phyloP scores from a whole-genome alignment of 64 coral and sea anemone species.

The Montipora sp. region DNA sequence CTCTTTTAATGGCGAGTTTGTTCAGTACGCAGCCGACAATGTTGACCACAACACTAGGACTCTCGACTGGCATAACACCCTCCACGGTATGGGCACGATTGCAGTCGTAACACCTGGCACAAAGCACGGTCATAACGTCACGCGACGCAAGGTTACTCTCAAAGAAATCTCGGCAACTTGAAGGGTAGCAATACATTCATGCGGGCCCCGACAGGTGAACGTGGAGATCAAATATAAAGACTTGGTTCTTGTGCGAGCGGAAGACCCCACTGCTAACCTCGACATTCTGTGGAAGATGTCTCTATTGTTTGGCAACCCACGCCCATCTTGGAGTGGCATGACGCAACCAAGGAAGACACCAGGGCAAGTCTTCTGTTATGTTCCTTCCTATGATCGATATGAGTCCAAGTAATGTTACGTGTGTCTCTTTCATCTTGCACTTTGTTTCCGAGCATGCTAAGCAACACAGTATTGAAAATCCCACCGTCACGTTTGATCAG shows the following conservation, averaged over 20 bases:
- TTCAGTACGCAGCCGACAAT: conserved; percentile 48
- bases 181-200: conserved; percentile 15
- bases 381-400: conserved; percentile 25
- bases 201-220: background rate
- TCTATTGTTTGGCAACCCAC: conserved; percentile 36
- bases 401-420: background rate
- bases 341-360: conserved; percentile 32
- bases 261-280: conserved; percentile 34
- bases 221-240: background rate
- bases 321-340: conserved; percentile 41
- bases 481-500: conserved; percentile 54
- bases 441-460: conserved; percentile 36
- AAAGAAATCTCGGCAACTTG: conserved; percentile 3
- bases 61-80: conserved; percentile 22
- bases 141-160: background rate
- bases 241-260: background rate
- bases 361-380: background rate
- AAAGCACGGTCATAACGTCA: background rate
- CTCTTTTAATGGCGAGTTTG: background rate
- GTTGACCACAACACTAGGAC: conserved; percentile 39
- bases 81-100: conserved; percentile 42
- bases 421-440: conserved; percentile 7
- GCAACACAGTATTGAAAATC: background rate
- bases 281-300: conserved; percentile 48
- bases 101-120: conserved; percentile 11